These are phyloP conservation scores for Aleiodes sp. DNA, from an alignment of 1,140 invertebrate genomes.

Conservation along the genomic window DNA sequence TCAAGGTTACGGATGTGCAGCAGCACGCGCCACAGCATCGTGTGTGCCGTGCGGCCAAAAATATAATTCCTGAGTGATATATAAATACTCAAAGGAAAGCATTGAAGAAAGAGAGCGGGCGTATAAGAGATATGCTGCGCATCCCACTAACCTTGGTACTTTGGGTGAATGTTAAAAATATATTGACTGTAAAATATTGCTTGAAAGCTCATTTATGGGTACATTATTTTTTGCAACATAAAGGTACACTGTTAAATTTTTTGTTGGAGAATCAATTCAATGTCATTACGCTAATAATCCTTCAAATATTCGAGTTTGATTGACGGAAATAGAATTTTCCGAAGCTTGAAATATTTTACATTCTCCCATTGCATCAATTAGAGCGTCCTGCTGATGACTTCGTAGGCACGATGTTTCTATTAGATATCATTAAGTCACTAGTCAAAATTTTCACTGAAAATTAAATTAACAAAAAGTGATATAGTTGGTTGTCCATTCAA, in stretches of 20 bases:
- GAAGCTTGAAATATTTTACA: background rate
- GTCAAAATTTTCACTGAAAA: too few species aligned
- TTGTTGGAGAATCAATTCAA: background rate
- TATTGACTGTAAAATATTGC: background rate
- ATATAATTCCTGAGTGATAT: constrained; percentile 47
- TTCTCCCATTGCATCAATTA: too few species aligned
- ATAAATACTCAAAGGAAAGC: constrained; percentile 46
- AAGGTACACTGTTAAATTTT: background rate
- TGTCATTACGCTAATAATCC: too few species aligned
- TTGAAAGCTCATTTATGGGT: background rate
- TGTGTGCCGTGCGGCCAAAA: constrained; percentile 39
- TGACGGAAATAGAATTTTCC: background rate
- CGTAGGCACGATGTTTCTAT: too few species aligned
- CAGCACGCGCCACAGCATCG: background rate
- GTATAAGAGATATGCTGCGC: constrained; percentile 37
- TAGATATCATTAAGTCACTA: too few species aligned
- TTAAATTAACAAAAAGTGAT: too few species aligned
- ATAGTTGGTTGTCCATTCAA: too few species aligned
- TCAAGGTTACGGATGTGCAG: constrained; percentile 56
- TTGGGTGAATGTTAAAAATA: constrained; percentile 20
- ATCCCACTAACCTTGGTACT: constrained; percentile 49
- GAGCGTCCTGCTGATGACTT: too few species aligned
- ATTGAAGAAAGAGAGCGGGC: constrained; percentile 29
- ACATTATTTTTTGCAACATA: background rate
- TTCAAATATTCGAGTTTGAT: too few species aligned